These are phyloP conservation scores for Diadema setosum DNA, from an alignment of 35 echinoderm and acorn worm species.

Conservation along the genomic window DNA sequence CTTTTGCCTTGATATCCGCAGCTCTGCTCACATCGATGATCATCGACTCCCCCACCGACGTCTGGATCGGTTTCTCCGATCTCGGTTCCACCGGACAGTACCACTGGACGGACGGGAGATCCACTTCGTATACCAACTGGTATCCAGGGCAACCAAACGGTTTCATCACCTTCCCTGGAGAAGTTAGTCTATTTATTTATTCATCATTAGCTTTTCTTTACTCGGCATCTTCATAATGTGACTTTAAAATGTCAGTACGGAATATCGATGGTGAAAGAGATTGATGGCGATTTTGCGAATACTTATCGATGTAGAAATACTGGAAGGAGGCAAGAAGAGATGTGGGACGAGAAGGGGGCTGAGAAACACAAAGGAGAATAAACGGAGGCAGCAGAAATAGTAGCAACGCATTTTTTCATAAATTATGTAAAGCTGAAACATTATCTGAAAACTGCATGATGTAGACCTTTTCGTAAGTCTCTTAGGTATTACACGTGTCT, in stretches of 20 bases:
- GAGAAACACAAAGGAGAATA: no score
- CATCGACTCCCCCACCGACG: background rate
- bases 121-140: slow-evolving; percentile 50
- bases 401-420: no score
- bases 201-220: background rate
- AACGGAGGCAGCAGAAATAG: no score
- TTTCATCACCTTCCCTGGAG: background rate
- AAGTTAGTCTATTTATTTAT: background rate
- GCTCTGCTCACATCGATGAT: slow-evolving; percentile 32
- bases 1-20: no score
- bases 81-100: slow-evolving; percentile 16
- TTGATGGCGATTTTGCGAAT: background rate
- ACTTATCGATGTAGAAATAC: background rate
- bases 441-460: no score
- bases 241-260: background rate
- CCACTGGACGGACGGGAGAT: slow-evolving; percentile 64
- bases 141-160: slow-evolving; percentile 30
- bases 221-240: background rate
- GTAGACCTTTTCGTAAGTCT: no score
- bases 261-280: background rate
- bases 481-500: no score
- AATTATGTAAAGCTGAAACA: no score
- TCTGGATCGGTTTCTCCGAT: slow-evolving; percentile 61
- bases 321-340: no score
- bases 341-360: no score